Conservation (phyloP, 2,888 invertebrate species). For the Nezara viridula region DNA sequence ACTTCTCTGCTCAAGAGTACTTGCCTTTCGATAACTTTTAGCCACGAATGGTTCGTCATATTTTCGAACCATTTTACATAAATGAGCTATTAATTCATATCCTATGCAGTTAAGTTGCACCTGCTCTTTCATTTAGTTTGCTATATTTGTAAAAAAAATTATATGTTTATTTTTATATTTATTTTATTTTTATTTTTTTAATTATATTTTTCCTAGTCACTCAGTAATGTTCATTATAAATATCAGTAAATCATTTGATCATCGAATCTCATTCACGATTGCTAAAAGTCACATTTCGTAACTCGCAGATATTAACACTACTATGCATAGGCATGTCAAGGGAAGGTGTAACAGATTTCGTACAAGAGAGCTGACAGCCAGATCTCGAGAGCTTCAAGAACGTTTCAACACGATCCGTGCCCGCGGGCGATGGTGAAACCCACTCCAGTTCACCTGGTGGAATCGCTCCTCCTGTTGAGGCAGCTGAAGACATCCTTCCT, state of each 20-base stretch:
- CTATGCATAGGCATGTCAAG: not conserved
- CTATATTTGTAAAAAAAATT: too few species aligned
- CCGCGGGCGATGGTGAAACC: not conserved
- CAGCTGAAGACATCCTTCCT: not conserved
- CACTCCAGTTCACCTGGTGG: not conserved
- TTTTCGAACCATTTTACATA: too few species aligned
- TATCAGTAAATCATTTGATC: not conserved
- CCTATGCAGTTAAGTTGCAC: too few species aligned
- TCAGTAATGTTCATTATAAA: too few species aligned
- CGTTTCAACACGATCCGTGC: slow-evolving; percentile 35
- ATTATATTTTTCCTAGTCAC: too few species aligned
- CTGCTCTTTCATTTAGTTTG: too few species aligned
- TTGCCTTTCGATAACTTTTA: too few species aligned
- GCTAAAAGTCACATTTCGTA: not conserved
- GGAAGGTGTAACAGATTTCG: slow-evolving; percentile 7
- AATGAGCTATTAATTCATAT: too few species aligned
- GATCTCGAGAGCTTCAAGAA: not conserved
- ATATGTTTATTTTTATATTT: too few species aligned
- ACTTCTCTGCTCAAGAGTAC: too few species aligned
- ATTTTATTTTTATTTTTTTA: too few species aligned
- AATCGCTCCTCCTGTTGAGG: not conserved
- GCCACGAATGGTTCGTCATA: too few species aligned
- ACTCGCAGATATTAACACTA: not conserved
- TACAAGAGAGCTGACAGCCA: not conserved
- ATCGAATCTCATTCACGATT: not conserved